Conservation (phyloP, 1,140 invertebrate species). For the Heliconius nattereri region DNA sequence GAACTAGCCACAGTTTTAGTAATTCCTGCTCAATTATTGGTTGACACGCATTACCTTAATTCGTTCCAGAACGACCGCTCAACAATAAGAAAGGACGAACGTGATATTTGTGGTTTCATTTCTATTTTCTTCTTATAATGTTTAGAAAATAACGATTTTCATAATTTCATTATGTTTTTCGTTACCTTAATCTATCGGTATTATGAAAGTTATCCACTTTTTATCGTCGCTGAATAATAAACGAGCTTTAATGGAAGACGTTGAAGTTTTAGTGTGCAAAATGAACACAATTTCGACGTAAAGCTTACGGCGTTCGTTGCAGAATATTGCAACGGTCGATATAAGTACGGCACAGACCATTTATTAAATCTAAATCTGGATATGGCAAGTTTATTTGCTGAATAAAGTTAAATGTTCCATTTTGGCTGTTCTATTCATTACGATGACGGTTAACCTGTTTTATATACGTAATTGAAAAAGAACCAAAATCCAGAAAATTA, state of each 20-base stretch:
- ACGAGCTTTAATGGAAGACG: constrained; percentile 35
- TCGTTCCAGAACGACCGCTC: constrained; percentile 54
- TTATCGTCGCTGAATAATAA: constrained; percentile 26
- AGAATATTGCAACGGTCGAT: constrained; percentile 58
- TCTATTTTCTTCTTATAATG: neutral
- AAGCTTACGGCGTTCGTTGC: constrained; percentile 44
- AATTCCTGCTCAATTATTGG: constrained; percentile 54
- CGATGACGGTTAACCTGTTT: neutral
- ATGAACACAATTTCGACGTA: constrained; percentile 52
- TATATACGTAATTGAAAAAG: neutral
- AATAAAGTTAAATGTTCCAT: constrained; percentile 10
- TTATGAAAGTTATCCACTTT: constrained; percentile 18
- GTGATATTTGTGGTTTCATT: constrained; percentile 31
- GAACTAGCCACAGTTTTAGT: constrained; percentile 36
- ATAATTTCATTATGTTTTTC: neutral
- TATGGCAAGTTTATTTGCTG: constrained; percentile 38
- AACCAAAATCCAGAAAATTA: neutral
- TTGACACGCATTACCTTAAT: constrained; percentile 58
- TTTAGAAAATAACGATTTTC: neutral
- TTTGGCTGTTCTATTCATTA: constrained; percentile 18
- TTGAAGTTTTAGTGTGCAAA: constrained; percentile 47
- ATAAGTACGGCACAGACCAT: constrained; percentile 40
- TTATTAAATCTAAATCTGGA: constrained; percentile 48
- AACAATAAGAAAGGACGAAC: constrained; percentile 50
- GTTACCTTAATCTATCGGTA: constrained; percentile 16